Conservation (phyloP, 2,113 vertebrate genomes). For the Eptesicus fuscus region DNA sequence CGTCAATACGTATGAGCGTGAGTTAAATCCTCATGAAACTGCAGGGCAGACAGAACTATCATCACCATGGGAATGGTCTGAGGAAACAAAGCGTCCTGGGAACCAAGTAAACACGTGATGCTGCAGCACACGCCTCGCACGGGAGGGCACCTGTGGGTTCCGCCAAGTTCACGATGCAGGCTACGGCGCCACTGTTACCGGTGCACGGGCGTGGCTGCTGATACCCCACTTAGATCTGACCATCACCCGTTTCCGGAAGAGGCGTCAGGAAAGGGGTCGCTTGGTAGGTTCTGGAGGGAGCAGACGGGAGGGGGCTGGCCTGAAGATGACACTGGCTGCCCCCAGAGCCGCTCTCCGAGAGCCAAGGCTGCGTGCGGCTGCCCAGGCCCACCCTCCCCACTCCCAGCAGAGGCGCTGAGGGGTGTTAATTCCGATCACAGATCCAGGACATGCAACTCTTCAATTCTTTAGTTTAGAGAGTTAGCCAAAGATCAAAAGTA, state of each 20-base stretch:
- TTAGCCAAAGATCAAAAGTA: background rate
- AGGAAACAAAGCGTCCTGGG: background rate
- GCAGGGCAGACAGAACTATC: background rate
- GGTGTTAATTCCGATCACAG: background rate
- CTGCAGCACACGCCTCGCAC: too few relatives aligned
- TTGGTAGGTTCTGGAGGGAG: background rate
- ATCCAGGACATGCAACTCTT: background rate
- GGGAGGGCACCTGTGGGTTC: background rate
- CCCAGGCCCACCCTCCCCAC: background rate
- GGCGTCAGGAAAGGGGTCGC: background rate
- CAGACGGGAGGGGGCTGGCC: background rate
- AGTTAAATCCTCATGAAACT: background rate
- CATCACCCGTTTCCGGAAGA: background rate
- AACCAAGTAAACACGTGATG: background rate
- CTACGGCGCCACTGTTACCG: background rate
- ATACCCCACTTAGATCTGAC: background rate
- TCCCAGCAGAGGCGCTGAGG: background rate
- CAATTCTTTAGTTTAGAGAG: background rate
- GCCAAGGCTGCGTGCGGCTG: fast-evolving
- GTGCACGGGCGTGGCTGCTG: background rate
- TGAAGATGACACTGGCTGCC: background rate
- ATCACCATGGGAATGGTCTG: background rate
- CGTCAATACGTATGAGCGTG: background rate
- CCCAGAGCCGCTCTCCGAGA: fast-evolving
- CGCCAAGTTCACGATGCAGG: too few relatives aligned